Evolutionary conservation across 2,113 vertebrate species (phyloP), one percentile per base, ranked within the genome.

Genomic region (Labrus mixtus): DNA sequence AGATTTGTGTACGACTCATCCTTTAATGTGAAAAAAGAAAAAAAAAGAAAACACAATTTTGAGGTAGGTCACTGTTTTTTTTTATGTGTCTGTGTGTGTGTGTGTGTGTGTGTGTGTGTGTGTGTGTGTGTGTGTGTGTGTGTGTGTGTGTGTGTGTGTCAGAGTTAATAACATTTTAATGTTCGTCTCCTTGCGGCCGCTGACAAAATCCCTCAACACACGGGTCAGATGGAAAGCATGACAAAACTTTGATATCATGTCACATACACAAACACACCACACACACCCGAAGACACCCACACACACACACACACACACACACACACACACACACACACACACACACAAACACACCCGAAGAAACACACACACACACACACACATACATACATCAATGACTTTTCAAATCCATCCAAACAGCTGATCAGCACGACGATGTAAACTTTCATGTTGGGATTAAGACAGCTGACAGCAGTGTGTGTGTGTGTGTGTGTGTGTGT

Each of bases 161-260:
- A 55, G 17, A 19, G 33, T 4, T 19, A 7, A 39, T 78, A 15
- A 6, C 10, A 1, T 60, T 66, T 54, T 60, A 36, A 64, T 46
- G 41, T 68, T 43, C 2, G 1, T 36, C 50, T 39, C 76, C 51
- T 84, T 46, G 9, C 0, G 62, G 51, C 58, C 58, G 58, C 68
- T 59, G 57, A 51, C 71, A 75, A 67, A 72, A 70, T 79, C 81
- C 57, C 57, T 78, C 1, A 0, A 13, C 72, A 60, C 62, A 39
- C 19, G 71, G 72, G 78, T 87, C 85, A 84, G 55, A 69, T 41
- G 78, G 75, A 84, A 84, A 71, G 85, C 62, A 79, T 79, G 58
- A 43, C 78, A 76, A 81, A 76, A 82, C 82, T 82, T 3, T 73
- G 50, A 81, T 76, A 78, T 57, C 45, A 72, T 68, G 53, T 79